Percentiles rank a stretch among this genome's conserved stretches.
phyloP scores from a whole-genome alignment of 1,140 invertebrate species.

The Linepithema humile region DNA sequence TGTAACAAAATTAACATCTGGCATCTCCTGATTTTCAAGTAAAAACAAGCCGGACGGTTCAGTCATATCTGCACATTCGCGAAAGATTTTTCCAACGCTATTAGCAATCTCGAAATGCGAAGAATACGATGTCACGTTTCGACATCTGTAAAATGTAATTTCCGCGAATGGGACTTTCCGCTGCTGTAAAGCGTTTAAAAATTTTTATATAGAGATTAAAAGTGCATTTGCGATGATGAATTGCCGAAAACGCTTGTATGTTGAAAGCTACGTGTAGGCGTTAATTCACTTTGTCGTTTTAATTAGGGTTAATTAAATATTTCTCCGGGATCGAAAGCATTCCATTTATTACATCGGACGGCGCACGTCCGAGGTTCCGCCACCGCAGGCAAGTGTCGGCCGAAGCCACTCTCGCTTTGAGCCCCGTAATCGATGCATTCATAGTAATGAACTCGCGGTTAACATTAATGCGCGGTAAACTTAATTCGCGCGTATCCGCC shows the following conservation, averaged over 20 bases:
- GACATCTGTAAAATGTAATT: neutral
- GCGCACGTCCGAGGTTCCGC: neutral
- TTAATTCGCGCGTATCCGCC: neutral
- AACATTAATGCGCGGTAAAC: conserved; percentile 29
- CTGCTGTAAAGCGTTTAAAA: neutral
- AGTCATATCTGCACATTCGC: neutral
- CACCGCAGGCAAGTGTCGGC: conserved; percentile 30
- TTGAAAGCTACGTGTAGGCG: neutral
- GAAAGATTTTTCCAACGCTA: neutral
- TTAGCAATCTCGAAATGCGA: neutral
- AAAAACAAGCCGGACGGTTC: neutral
- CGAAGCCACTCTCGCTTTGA: conserved; percentile 45
- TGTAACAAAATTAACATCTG: neutral
- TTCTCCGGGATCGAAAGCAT: conserved; percentile 1
- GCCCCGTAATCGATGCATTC: conserved; percentile 31
- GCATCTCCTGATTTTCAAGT: neutral
- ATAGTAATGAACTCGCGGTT: conserved; percentile 43
- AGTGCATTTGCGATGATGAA: neutral
- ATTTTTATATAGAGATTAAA: neutral
- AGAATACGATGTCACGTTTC: neutral
- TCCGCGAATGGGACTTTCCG: neutral
- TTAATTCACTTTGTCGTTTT: conserved; percentile 30
- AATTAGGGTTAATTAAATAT: conserved; percentile 42
- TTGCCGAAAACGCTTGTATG: neutral
- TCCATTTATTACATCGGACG: conserved; percentile 8